Evolutionary conservation across 2,797 vertebrate species (phyloP), one percentile per base, ranked within the genome.

Genomic region (Thunnus albacares): DNA sequence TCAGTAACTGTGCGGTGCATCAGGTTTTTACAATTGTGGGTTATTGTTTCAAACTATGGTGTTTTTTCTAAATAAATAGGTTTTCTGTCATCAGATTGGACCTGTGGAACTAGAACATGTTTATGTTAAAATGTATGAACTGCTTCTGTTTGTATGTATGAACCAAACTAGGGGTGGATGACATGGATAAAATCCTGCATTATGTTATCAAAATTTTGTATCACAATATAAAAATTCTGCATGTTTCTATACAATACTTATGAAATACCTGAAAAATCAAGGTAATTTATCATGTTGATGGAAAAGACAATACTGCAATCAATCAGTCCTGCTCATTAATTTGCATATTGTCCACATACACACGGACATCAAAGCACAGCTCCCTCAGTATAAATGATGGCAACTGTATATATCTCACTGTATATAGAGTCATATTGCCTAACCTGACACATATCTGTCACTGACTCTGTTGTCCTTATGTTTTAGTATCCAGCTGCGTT

Each of bases 401-500:
- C 28, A 30, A 30, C 28, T 30, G 28, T 30, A 30, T 30, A 30
- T 30, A 30, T 30, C 12, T 53, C 20, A 18, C 24, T 2, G 33
- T 55, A 12, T 55, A 1, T 58, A 26, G 49, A 7, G 0, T 51
- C 30, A 14, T 47, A 8, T 60, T 65, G n/a, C 14, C 26, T 15
- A 22, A 12, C 11, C 20, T 4, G 51, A 58, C n/a, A 35, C n/a
- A 7, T 9, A 12, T 45, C 13, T 28, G 6, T 51, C 43, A 18
- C 3, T 65, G 30, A 78, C 14, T 49, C 12, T 82, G 33, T 77
- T 77, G 6, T 73, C 28, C 64, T 69, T 61, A 4, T 72, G 13
- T 91, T 87, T 3, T 55, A 96, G 96, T 86, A 73, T 94, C 69
- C 95, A 93, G 87, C 75, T 94, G 76, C 87, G 85, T 24, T 92